Evolutionary conservation across 2,113 vertebrate species (phyloP), one percentile per base, ranked within the genome.

Genomic region (Bubalus kerabau): DNA sequence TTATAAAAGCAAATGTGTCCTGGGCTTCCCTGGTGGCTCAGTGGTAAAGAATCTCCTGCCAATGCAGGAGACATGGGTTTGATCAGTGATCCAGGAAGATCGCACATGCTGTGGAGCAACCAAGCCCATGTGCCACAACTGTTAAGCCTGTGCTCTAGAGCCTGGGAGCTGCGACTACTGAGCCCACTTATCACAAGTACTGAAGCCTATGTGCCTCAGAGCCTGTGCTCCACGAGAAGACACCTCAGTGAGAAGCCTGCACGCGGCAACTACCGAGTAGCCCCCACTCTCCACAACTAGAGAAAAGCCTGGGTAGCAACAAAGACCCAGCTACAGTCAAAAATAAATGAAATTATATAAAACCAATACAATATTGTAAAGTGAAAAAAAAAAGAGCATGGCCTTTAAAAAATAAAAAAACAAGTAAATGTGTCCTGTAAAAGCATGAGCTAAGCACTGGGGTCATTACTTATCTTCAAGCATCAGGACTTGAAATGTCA

Each of bases 1-100:
- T 85, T 67, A 43, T 32, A 85, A 91, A 96, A 94, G 62, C 84
- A 71, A 60, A 81, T 12, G 14, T 28, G 85, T n/a, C 76, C 64
- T 78, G 57, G 71, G 71, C 36, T 13, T 43, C 11, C 19, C 21
- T 23, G 71, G 21, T 13, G 11, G 36, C 21, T 74, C 71, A 74
- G 21, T 74, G 71, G n/a, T 40, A 74, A 74, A 74, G 71, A 43
- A 24, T 74, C 71, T 74, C 36, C 36, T 24, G 21, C 36, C 71
- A 24, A 1, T 23, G 36, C 11, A 24, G 36, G 71, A 13, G 71
- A 43, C 71, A 74, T 0, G 0, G n/a, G 36, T 74, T 74, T 74
- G 71, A 43, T 43, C 71, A 43, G 36, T 74, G 71, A 74, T 14
- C 21, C 71, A 74, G 71, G 6, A 74, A 74, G 36, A 74, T 43